Evolutionary conservation across 2,888 invertebrate genomes (phyloP), one percentile per base, ranked within the genome.

Genomic region (Patella caerulea): DNA sequence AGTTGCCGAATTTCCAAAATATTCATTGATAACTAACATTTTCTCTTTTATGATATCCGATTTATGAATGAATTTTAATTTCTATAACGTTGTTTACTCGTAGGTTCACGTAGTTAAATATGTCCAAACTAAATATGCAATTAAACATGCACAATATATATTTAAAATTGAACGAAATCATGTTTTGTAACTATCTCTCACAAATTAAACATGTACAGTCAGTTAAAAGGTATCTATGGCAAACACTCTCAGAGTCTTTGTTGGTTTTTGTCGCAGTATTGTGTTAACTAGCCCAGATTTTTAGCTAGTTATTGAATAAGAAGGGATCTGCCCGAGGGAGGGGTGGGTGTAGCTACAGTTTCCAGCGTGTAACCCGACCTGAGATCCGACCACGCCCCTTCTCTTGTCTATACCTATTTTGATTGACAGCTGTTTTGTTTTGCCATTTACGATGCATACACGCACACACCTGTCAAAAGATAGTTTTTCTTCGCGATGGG

Each of bases 341-440:
- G 65, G 65, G 65, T 24, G 65, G 65, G 65, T 11, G 24, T 65
- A 24, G 65, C 24, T 65, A 65, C 19, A 12, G 65, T 65, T 65
- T 65, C 65, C 19, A 65, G 65, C 65, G 65, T 65, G 65, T 65
- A 65, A 65, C 24, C 65, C 24, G 65, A 65, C 65, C 65, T 24
- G 19, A 9, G 24, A 24, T 24, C 3, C 65, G 19, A 65, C 24
- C 24, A 19, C 65, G 19, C 65, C 65, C 24, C 19, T 65, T 65
- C 65, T 65, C 65, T 65, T 65, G 65, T 65, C 65, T 65, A 65
- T 65, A 24, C 65, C 65, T 65, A 65, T 19, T 14, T 65, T 65
- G 65, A 65, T 19, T 65, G 65, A 65, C 65, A 65, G 65, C 24
- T 65, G 65, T 65, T 65, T 65, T 65, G 65, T 65, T 65, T 65